A percentile compares a stretch with the other conserved stretches of the same genome.
Conservation (phyloP, 1,140 invertebrate genomes). For the Condylostylus longicornis region DNA sequence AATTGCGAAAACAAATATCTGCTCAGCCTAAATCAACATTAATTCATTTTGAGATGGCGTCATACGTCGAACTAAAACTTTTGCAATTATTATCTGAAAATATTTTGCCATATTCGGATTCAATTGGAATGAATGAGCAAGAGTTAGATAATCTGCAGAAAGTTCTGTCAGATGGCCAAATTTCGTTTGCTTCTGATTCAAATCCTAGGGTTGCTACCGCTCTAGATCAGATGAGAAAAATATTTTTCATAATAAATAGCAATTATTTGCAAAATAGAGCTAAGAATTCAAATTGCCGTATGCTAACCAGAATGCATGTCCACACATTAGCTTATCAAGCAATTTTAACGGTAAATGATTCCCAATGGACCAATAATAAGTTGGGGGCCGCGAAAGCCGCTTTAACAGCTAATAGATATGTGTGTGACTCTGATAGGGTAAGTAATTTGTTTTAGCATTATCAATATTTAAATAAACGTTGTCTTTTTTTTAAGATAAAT, state of each 20-base stretch:
- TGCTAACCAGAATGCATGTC: constrained; percentile 63
- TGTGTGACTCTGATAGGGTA: constrained; percentile 58
- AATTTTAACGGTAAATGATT: constrained; percentile 53
- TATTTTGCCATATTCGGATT: constrained; percentile 63
- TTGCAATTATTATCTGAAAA: constrained; percentile 49
- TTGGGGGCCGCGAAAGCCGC: constrained; percentile 73
- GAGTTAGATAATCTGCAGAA: constrained; percentile 66
- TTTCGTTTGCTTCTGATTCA: constrained; percentile 60
- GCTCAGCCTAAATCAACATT: constrained; percentile 42
- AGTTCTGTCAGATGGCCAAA: constrained; percentile 50
- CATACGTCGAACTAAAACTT: constrained; percentile 57
- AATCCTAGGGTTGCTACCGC: constrained; percentile 65
- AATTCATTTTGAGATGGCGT: constrained; percentile 81
- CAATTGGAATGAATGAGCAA: constrained; percentile 84
- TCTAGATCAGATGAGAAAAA: constrained; percentile 67
- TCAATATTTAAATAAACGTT: constrained; percentile 6
- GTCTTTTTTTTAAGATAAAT: constrained; percentile 40
- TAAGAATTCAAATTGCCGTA: constrained; percentile 26
- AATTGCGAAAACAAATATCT: constrained; percentile 52
- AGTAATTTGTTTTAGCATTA: constrained; percentile 19
- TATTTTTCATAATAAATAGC: constrained; percentile 43
- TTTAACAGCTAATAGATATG: constrained; percentile 68
- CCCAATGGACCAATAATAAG: constrained; percentile 59
- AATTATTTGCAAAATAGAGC: constrained; percentile 13
- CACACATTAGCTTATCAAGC: constrained; percentile 80